phyloP scores from a whole-genome alignment of 2,113 vertebrate genomes.

The Ictidomys tridecemlineatus region DNA sequence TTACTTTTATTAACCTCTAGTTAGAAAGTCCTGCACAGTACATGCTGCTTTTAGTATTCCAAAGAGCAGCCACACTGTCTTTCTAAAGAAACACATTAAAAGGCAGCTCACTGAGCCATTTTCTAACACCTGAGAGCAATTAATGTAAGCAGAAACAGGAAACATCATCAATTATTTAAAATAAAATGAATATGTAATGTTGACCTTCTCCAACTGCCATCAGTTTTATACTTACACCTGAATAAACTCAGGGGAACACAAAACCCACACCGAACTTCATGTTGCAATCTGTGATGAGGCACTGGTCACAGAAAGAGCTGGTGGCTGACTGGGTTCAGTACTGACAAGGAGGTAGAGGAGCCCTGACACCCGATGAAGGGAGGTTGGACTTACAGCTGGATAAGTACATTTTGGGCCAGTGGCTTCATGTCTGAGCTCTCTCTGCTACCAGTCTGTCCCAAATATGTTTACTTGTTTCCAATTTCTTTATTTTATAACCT shows the following conservation, averaged over 20 bases:
- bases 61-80: slow-evolving; percentile 75
- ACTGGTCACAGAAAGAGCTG: background rate
- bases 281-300: background rate
- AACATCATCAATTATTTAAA: slow-evolving; percentile 89
- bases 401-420: rapidly evolving
- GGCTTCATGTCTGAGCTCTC: background rate
- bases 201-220: slow-evolving; percentile 85
- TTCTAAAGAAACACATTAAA: slow-evolving; percentile 85
- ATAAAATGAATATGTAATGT: slow-evolving; percentile 87
- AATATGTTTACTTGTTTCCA: background rate
- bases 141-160: slow-evolving; percentile 87
- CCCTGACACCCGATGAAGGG: background rate
- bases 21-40: slow-evolving; percentile 72
- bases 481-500: slow-evolving; percentile 31
- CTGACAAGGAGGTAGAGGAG: background rate
- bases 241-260: slow-evolving; percentile 82
- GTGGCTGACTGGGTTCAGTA: background rate
- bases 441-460: background rate
- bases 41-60: slow-evolving; percentile 68
- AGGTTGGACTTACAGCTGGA: background rate
- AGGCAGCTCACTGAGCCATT: slow-evolving; percentile 83
- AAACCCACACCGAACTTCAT: slow-evolving; percentile 37
- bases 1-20: slow-evolving; percentile 81
- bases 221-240: slow-evolving; percentile 82
- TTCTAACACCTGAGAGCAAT: slow-evolving; percentile 88